Conservation (phyloP, 2,888 invertebrate species). For the Ochlodes sylvanus region DNA sequence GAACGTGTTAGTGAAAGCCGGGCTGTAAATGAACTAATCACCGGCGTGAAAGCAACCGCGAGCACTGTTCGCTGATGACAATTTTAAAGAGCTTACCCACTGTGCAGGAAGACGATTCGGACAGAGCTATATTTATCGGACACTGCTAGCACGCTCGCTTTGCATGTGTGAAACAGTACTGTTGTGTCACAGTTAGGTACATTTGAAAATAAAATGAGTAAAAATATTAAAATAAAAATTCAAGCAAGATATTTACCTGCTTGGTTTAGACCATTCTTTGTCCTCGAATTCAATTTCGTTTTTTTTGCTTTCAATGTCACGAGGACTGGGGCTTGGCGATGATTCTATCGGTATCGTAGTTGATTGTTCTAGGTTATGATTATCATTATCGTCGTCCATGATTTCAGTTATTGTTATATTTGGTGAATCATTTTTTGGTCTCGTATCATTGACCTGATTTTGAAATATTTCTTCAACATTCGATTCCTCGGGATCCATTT, state of each 20-base stretch:
- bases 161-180: conserved; percentile 70
- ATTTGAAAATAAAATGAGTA: conserved; percentile 44
- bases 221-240: conserved; percentile 45
- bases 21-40: conserved; percentile 77
- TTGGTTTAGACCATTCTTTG: conserved; percentile 79
- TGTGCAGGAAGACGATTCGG: conserved; percentile 77
- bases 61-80: conserved; percentile 82
- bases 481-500: conserved; percentile 73
- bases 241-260: conserved; percentile 70
- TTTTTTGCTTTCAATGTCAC: conserved; percentile 56
- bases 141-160: conserved; percentile 79
- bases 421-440: conserved; percentile 68
- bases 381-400: conserved; percentile 67
- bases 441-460: conserved; percentile 71
- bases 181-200: conserved; percentile 74
- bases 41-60: conserved; percentile 79
- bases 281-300: conserved; percentile 59
- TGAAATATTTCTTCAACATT: conserved; percentile 76
- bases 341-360: conserved; percentile 69
- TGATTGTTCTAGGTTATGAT: conserved; percentile 57
- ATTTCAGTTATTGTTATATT: conserved; percentile 82
- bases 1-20: conserved; percentile 68
- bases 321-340: conserved; percentile 75
- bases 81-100: conserved; percentile 81
- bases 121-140: conserved; percentile 79